A percentile compares a stretch with the other conserved stretches of the same genome.
phyloP scores from a whole-genome alignment of 1,140 invertebrate species.

The Papilio helenus region DNA sequence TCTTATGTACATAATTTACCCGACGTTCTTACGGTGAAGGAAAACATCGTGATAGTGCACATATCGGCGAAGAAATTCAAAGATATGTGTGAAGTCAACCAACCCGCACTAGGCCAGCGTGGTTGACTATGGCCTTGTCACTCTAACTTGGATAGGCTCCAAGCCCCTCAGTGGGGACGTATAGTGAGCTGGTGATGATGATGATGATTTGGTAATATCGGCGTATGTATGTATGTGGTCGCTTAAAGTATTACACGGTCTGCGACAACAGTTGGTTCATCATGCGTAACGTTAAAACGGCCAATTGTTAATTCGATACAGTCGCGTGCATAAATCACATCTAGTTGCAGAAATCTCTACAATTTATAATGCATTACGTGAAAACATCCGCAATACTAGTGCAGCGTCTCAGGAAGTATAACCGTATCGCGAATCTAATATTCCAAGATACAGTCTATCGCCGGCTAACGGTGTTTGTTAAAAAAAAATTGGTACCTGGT shows the following conservation, averaged over 20 bases:
- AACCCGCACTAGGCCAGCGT: no score
- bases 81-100: no score
- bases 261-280: constrained; percentile 60
- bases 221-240: neutral
- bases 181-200: no score
- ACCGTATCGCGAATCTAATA: constrained; percentile 48
- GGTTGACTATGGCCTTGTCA: no score
- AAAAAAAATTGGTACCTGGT: constrained; percentile 71
- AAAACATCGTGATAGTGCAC: no score
- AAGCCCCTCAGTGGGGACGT: no score
- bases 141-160: no score
- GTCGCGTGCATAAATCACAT: constrained; percentile 74
- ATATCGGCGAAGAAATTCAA: no score
- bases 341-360: constrained; percentile 72
- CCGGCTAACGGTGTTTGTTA: constrained; percentile 57
- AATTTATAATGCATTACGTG: constrained; percentile 74
- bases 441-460: constrained; percentile 41
- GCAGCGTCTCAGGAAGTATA: constrained; percentile 57
- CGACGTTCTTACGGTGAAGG: no score
- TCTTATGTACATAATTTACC: no score
- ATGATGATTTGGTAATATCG: no score
- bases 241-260: neutral
- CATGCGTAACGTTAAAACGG: constrained; percentile 56
- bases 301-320: constrained; percentile 79
- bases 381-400: constrained; percentile 51